Percentiles rank a stretch among this genome's conserved stretches.
Evolutionary conservation across 30 jellyfish, hydroid and myxozoan species (phyloP).

Genomic region (Calvadosia cruxmelitensis): DNA sequence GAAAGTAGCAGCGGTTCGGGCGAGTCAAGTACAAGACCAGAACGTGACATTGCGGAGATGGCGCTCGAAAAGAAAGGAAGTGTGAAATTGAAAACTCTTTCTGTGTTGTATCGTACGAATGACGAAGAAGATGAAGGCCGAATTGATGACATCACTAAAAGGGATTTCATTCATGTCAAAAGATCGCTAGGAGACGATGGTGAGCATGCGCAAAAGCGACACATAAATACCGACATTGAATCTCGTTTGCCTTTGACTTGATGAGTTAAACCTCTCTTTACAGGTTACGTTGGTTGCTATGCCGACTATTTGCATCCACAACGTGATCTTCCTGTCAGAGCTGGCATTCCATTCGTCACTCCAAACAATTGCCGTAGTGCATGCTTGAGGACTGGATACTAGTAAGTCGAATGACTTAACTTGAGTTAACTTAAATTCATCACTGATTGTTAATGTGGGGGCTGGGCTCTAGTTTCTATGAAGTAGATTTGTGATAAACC

Average conservation of each 20-base stretch:
- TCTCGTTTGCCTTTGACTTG: too few species aligned
- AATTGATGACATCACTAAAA: neutral
- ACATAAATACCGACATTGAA: too few species aligned
- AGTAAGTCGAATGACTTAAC: conserved; percentile 30
- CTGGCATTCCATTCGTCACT: conserved; percentile 93
- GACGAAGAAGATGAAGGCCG: conserved; percentile 11
- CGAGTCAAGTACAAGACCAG: neutral
- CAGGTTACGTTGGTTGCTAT: conserved; percentile 87
- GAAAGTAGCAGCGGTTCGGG: neutral
- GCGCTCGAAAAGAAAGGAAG: conserved; percentile 6
- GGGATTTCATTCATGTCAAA: conserved; percentile 30
- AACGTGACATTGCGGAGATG: conserved; percentile 1
- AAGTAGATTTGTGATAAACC: too few species aligned
- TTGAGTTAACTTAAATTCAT: too few species aligned
- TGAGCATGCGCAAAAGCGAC: neutral
- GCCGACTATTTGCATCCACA: conserved; percentile 69
- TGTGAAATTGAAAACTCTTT: conserved; percentile 21
- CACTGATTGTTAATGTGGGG: too few species aligned
- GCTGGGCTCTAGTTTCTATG: too few species aligned
- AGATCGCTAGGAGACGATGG: conserved; percentile 51
- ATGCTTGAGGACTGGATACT: conserved; percentile 87
- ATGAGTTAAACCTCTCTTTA: too few species aligned
- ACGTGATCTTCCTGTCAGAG: conserved; percentile 90
- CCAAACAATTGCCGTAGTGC: conserved; percentile 88
- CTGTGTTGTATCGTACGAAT: conserved; percentile 25